Evolutionary conservation across 2,888 invertebrate species (phyloP).

Genomic region (Caenorhabditis plicata): DNA sequence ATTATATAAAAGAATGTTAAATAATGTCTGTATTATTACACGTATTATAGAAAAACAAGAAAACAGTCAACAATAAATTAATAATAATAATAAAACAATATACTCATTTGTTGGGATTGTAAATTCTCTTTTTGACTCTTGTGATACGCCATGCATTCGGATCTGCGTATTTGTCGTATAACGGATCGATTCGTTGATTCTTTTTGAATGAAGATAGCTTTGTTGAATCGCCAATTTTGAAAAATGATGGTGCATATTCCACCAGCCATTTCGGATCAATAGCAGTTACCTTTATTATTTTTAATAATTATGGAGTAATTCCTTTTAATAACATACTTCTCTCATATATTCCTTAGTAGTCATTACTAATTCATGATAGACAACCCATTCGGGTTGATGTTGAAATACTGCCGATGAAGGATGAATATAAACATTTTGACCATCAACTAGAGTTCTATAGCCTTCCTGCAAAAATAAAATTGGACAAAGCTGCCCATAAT

Average conservation of each 20-base stretch:
- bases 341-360: conserved; percentile 99
- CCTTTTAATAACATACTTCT: conserved; percentile 73
- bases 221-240: conserved; percentile 96
- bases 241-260: conserved; percentile 98
- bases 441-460: conserved; percentile 93
- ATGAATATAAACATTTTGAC: conserved; percentile 93
- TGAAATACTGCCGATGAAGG: conserved; percentile 97
- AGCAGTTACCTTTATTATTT: conserved; percentile 69
- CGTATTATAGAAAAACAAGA: not conserved
- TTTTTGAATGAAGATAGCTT: conserved; percentile 98
- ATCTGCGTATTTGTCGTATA: conserved; percentile 96
- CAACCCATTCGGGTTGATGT: conserved; percentile 98
- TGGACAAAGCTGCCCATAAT: not conserved
- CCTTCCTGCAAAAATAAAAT: conserved; percentile 71
- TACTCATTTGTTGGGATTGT: conserved; percentile 65
- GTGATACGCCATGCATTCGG: conserved; percentile 99
- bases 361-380: conserved; percentile 96
- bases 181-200: conserved; percentile 92
- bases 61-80: not conserved
- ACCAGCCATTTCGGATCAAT: conserved; percentile 98
- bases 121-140: conserved; percentile 66
- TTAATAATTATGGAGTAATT: not conserved
- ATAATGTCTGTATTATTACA: no score
- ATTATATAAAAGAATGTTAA: no score
- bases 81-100: not conserved